A percentile compares a stretch with the other conserved stretches of the same genome.
phyloP scores from a whole-genome alignment of 2,113 vertebrate genomes.

The Sakesphorus luctuosus region DNA sequence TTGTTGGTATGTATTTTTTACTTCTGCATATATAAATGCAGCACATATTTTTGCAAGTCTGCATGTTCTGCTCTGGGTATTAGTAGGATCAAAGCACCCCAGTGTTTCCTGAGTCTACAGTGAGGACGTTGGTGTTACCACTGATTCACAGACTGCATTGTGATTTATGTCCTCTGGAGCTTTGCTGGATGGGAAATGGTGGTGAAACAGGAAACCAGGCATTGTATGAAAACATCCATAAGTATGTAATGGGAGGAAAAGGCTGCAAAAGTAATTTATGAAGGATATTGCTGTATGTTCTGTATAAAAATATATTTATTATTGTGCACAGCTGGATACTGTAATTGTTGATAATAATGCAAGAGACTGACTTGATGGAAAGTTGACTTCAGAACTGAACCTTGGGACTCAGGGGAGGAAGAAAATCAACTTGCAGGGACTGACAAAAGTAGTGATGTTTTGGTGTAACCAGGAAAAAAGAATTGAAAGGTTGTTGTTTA shows the following conservation, averaged over 20 bases:
- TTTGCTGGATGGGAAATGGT: conserved; percentile 48
- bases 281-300: conserved; percentile 20
- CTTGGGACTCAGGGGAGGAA: background rate
- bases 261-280: conserved; percentile 47
- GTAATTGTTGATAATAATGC: conserved; percentile 46
- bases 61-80: background rate
- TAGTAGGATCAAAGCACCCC: background rate
- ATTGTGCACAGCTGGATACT: conserved; percentile 46
- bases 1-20: background rate
- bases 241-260: conserved; percentile 47
- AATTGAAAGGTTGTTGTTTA: background rate
- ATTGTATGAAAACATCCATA: conserved; percentile 51
- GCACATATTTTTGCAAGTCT: background rate
- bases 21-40: background rate
- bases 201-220: conserved; percentile 59
- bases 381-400: conserved; percentile 52
- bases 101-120: conserved; percentile 1
- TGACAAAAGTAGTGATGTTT: conserved; percentile 20
- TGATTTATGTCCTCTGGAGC: conserved; percentile 38
- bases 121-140: background rate
- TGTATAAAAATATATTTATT: conserved; percentile 28
- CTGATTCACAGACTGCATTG: background rate
- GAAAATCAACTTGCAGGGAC: conserved; percentile 30
- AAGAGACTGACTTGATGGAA: conserved; percentile 56
- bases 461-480: background rate